Base-by-base conservation (phyloP, 2,113 vertebrate genomes). In the Leiothrix lutea region DNA sequence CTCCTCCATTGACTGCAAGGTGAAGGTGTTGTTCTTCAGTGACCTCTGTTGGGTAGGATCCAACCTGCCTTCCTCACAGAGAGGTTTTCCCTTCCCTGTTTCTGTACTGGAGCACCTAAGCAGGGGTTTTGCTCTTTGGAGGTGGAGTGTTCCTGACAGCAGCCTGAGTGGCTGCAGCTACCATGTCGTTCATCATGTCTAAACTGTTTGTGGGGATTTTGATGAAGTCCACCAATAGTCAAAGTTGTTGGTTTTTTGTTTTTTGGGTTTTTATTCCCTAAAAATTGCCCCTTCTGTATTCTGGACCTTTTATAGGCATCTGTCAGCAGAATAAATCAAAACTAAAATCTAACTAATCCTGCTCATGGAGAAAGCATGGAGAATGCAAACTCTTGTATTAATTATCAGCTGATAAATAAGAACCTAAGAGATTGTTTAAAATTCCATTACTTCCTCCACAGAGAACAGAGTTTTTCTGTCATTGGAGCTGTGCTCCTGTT, bases 181-280 rank as follows among this genome's bases (percentile, higher is more conserved):
- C n/a, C 9, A 36, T 54, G 29, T n/a, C 0, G 0, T 26, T 64
- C 7, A 2, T 60, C n/a, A 56, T 3, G 0, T 61, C 31, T 65
- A 44, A 88, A 57, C 20, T 19, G 23, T 16, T 69, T 84, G n/a
- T 81, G 47, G 2, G 2, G n/a, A 65, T 91, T 70, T 78, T 80
- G 21, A 44, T 35, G 13, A 25, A 83, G 16, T 26, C 12, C 12
- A 65, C 19, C 0, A 1, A 22, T 3, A 66, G 47, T 17, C 35
- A 64, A 42, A 20, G 21, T 25, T 36, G 45, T 44, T 18, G 12
- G 33, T 15, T 24, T 57, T 23, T 58, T 22, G 14, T 47, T 47
- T 22, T 36, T 38, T 47, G 18, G 18, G 10, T 31, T 24, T 33
- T 26, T 25, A 8, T 62, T 72, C 23, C 14, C 47, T 81, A 86